Evolutionary conservation across 1,140 invertebrate genomes (phyloP).

Genomic region (Reticulitermes speratus): DNA sequence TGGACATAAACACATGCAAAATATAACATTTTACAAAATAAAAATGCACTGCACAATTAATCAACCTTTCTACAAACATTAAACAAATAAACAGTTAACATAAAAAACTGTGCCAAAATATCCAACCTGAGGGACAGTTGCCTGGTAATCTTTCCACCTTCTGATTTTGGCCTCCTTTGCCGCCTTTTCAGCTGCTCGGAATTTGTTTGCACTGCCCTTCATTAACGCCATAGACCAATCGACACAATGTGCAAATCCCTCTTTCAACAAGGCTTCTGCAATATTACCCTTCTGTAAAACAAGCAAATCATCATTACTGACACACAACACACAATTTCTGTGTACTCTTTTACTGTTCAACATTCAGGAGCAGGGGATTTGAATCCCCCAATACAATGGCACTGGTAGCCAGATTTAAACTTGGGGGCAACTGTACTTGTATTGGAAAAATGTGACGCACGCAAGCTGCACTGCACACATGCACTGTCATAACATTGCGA

Average conservation of each 20-base stretch:
- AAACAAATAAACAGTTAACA: too few relatives aligned
- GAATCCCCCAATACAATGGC: neutral
- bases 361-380: conserved; percentile 6
- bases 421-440: too few relatives aligned
- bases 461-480: too few relatives aligned
- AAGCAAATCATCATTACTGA: neutral
- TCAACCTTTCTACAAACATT: too few relatives aligned
- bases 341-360: neutral
- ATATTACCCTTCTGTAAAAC: conserved; percentile 80
- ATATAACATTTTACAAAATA: neutral
- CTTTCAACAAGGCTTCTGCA: conserved; percentile 84
- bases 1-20: neutral
- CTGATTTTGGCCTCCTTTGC: conserved; percentile 87
- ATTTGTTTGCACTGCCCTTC: conserved; percentile 75
- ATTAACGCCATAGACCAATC: conserved; percentile 95
- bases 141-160: conserved; percentile 85
- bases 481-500: too few relatives aligned
- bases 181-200: conserved; percentile 77
- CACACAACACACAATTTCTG: neutral
- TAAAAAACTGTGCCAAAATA: too few relatives aligned
- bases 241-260: conserved; percentile 95
- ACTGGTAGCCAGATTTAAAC: too few relatives aligned
- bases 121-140: conserved; percentile 42
- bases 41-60: too few relatives aligned
- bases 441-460: too few relatives aligned